Conservation (phyloP, 2,113 vertebrate species). For the Pygoscelis antarcticus region DNA sequence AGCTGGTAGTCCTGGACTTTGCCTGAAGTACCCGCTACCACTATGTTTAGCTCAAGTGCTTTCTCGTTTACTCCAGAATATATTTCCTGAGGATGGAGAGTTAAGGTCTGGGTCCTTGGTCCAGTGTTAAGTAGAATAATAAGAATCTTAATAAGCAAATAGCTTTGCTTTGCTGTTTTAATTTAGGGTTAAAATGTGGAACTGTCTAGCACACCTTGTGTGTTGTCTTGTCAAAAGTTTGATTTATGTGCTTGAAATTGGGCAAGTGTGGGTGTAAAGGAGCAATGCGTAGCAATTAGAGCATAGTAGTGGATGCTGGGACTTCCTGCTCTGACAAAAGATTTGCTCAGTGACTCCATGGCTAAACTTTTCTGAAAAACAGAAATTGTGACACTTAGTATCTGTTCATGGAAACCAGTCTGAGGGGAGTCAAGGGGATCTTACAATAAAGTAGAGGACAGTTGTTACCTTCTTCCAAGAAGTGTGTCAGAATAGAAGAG, state of each 20-base stretch:
- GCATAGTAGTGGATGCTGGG: neutral
- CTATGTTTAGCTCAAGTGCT: neutral
- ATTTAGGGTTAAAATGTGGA: neutral
- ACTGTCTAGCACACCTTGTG: neutral
- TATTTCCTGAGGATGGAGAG: neutral
- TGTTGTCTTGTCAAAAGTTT: neutral
- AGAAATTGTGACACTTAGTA: neutral
- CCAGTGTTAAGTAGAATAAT: neutral
- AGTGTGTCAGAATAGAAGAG: neutral
- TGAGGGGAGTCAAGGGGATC: neutral
- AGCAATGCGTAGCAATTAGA: neutral
- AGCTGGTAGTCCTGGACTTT: neutral
- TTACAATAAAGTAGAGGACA: neutral
- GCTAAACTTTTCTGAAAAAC: neutral
- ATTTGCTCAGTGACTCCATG: neutral
- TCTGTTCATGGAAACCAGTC: neutral
- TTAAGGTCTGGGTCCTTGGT: neutral
- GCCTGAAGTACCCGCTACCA: neutral
- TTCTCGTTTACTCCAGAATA: neutral
- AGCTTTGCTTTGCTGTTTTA: neutral
- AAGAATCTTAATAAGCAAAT: neutral
- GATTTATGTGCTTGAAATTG: accelerated
- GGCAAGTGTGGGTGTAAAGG: neutral
- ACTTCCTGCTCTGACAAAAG: neutral
- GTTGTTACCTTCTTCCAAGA: neutral